phyloP scores from a whole-genome alignment of 2,113 vertebrate genomes.

The Hydrolagus affinis region DNA sequence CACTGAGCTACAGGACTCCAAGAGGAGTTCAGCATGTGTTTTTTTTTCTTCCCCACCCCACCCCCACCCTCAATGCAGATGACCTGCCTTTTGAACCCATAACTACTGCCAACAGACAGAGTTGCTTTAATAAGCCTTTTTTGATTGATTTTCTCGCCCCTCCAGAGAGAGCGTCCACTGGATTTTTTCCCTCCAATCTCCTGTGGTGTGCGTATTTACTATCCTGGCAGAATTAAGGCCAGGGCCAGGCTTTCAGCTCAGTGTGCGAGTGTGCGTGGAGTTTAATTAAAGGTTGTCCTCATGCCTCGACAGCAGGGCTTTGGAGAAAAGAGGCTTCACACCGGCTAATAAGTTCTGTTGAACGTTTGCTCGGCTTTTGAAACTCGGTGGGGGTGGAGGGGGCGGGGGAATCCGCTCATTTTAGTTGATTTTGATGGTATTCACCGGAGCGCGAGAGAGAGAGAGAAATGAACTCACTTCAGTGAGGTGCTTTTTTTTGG shows the following conservation, averaged over 20 bases:
- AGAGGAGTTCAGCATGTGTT: background rate
- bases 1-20: too few species aligned
- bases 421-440: background rate
- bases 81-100: background rate
- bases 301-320: background rate
- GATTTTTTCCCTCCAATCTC: constrained; percentile 16
- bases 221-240: background rate
- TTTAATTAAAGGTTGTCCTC: constrained; percentile 19
- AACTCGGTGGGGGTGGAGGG: background rate
- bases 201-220: constrained; percentile 12
- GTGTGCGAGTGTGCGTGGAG: constrained; percentile 7
- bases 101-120: background rate
- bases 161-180: background rate
- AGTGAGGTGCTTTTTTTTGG: background rate
- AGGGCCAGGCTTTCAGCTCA: background rate
- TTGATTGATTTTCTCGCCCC: constrained; percentile 16
- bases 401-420: background rate
- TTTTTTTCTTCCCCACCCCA: too few species aligned
- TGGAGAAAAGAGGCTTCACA: background rate
- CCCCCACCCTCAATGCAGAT: background rate
- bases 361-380: background rate
- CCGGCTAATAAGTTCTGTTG: background rate
- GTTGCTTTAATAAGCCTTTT: constrained; percentile 11
- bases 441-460: background rate
- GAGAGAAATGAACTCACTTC: background rate